A percentile compares a stretch with the other conserved stretches of the same genome.
These are phyloP conservation scores for Gracilinanus agilis DNA, from an alignment of 2,113 vertebrate genomes.

Conservation along the genomic window DNA sequence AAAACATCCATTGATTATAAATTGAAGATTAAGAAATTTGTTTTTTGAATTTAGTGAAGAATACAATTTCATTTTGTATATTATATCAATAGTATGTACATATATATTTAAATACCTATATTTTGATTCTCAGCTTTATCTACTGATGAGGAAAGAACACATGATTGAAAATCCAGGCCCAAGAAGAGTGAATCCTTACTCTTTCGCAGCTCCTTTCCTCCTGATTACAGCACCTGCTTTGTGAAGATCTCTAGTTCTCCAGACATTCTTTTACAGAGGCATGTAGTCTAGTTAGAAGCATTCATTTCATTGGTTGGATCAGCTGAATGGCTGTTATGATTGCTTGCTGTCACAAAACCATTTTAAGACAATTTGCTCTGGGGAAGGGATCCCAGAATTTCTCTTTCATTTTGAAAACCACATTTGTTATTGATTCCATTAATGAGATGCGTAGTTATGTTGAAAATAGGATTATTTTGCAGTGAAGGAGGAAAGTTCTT, in stretches of 20 bases:
- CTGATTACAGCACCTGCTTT: not conserved
- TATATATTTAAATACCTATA: not conserved
- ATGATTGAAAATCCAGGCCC: not conserved
- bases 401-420: not conserved
- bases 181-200: not conserved
- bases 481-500: not conserved
- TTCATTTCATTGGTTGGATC: not conserved
- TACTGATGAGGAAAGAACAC: not conserved
- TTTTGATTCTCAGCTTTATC: not conserved
- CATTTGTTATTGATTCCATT: constrained; percentile 20
- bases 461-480: constrained; percentile 5
- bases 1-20: not conserved
- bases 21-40: not conserved
- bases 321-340: not conserved
- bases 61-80: not conserved
- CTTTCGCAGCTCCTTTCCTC: not conserved
- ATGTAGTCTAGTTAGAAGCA: not conserved
- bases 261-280: not conserved
- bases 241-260: not conserved
- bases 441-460: constrained; percentile 25
- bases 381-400: not conserved
- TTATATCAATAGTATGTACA: not conserved
- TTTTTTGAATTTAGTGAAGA: not conserved
- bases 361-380: not conserved
- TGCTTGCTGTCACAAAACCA: not conserved